Percentiles rank a stretch among this genome's conserved stretches.
phyloP scores from a whole-genome alignment of 2,888 invertebrate species.

The Cheilosia vernalis region DNA sequence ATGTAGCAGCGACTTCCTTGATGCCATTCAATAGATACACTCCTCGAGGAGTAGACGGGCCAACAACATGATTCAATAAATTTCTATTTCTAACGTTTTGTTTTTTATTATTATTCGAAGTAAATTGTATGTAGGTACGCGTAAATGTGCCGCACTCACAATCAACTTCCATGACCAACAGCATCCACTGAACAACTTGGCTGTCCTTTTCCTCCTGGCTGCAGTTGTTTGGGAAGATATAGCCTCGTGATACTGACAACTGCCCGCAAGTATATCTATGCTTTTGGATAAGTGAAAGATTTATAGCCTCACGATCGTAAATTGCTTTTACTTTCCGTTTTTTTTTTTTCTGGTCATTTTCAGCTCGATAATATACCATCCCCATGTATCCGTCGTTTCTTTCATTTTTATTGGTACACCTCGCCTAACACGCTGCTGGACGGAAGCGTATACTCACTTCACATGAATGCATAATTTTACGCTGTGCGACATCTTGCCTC shows the following conservation, averaged over 20 bases:
- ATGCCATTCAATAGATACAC: conserved; percentile 42
- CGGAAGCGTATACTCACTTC: conserved; percentile 50
- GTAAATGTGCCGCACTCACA: conserved; percentile 30
- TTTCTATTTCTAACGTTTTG: conserved; percentile 31
- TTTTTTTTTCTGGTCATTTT: conserved; percentile 33
- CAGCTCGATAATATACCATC: conserved; percentile 33
- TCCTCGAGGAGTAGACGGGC: conserved; percentile 30
- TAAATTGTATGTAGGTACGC: conserved; percentile 35
- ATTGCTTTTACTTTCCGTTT: conserved; percentile 65
- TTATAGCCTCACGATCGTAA: conserved; percentile 65
- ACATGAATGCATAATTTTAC: conserved; percentile 53
- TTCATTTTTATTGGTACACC: background rate
- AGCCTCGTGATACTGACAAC: conserved; percentile 41
- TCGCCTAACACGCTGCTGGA: conserved; percentile 40
- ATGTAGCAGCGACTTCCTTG: conserved; percentile 55
- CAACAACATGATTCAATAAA: conserved; percentile 35
- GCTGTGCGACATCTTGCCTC: conserved; percentile 23
- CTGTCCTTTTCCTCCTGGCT: conserved; percentile 56
- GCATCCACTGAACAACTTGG: conserved; percentile 11
- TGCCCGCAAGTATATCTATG: conserved; percentile 37
- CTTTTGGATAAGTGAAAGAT: conserved; percentile 60
- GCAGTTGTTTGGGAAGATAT: background rate
- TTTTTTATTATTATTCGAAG: conserved; percentile 6
- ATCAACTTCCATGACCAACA: conserved; percentile 44
- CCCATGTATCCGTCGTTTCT: background rate